These are phyloP conservation scores for Thumatha senex DNA, from an alignment of 2,888 invertebrate species.

Conservation along the genomic window DNA sequence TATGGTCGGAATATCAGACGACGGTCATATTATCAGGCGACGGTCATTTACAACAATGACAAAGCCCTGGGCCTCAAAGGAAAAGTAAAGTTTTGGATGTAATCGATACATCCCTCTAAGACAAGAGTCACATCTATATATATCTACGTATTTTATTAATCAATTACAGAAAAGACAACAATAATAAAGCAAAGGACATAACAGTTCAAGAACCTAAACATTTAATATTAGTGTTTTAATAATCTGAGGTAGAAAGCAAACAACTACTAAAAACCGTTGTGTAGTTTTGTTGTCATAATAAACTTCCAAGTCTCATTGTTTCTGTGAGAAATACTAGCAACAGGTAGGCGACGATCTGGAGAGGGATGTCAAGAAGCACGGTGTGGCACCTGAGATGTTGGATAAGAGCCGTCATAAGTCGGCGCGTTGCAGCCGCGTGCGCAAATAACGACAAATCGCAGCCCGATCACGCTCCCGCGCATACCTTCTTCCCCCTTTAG, in stretches of 20 bases:
- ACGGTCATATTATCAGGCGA: too few relatives aligned
- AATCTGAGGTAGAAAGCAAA: conserved; percentile 17
- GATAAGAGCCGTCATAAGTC: conserved; percentile 78
- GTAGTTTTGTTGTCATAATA: conserved; percentile 63
- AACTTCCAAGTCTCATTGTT: conserved; percentile 78
- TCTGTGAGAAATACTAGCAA: conserved; percentile 72
- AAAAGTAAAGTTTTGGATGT: too few relatives aligned
- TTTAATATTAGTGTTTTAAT: conserved; percentile 18
- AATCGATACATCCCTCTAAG: too few relatives aligned
- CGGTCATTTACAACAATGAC: too few relatives aligned
- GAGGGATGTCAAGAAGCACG: conserved; percentile 62
- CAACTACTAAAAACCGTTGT: conserved; percentile 38
- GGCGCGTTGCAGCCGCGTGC: conserved; percentile 49
- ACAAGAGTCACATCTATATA: too few relatives aligned
- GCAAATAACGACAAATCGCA: conserved; percentile 79
- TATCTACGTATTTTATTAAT: too few relatives aligned
- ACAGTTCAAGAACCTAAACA: conserved; percentile 1
- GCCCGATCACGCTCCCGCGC: conserved; percentile 51
- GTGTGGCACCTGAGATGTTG: conserved; percentile 66
- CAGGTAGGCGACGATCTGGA: conserved; percentile 53
- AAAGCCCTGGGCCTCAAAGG: too few relatives aligned
- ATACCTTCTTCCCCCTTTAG: conserved; percentile 7
- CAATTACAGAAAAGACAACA: too few relatives aligned
- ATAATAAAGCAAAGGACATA: not conserved
- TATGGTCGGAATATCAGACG: too few relatives aligned